Evolutionary conservation across 2,888 invertebrate species (phyloP).

Genomic region (Ophioninae sp.): DNA sequence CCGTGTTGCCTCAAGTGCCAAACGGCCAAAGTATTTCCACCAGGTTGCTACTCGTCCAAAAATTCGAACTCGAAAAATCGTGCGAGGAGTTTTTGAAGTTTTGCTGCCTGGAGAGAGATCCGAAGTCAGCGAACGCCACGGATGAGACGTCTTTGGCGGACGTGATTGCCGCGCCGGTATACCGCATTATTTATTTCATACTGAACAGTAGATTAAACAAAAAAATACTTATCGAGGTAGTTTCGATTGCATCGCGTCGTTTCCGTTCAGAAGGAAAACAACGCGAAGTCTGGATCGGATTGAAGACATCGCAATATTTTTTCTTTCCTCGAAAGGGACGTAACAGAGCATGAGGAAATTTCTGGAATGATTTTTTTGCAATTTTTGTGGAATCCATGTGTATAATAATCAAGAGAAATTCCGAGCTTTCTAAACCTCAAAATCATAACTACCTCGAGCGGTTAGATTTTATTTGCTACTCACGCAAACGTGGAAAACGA

Average conservation of each 20-base stretch:
- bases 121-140: constrained; percentile 39
- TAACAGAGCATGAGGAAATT: not conserved
- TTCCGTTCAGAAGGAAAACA: not conserved
- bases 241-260: not conserved
- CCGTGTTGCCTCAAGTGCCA: constrained; percentile 76
- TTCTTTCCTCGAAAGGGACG: not conserved
- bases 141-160: constrained; percentile 34
- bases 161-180: constrained; percentile 48
- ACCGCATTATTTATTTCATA: constrained; percentile 14
- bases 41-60: constrained; percentile 71
- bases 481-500: not conserved
- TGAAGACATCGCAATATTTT: not conserved
- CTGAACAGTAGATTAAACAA: not conserved
- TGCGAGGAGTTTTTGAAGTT: constrained; percentile 74
- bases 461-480: not conserved
- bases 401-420: not conserved
- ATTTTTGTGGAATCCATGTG: not conserved
- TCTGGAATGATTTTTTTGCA: not conserved
- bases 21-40: constrained; percentile 71
- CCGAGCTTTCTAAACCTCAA: not conserved
- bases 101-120: constrained; percentile 64
- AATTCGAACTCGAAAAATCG: constrained; percentile 74
- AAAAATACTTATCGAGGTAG: not conserved
- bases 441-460: not conserved
- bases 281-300: not conserved